phyloP scores from a whole-genome alignment of 2,113 vertebrate genomes.

The Cryptomyrus ogoouensis region DNA sequence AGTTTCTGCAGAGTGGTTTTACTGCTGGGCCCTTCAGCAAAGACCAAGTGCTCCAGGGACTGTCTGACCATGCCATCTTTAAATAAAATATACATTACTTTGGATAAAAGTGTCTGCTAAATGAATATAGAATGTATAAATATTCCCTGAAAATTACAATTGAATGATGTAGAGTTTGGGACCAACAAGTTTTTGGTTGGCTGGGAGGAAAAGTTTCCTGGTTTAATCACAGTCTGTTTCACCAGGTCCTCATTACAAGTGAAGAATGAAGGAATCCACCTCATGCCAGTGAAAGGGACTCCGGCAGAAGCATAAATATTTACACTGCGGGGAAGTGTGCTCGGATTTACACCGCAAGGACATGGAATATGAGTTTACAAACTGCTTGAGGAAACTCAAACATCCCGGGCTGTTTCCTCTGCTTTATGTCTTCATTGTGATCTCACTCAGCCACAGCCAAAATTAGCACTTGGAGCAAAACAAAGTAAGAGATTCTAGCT shows the following conservation, averaged over 20 bases:
- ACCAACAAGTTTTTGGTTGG: not conserved
- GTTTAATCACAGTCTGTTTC: not conserved
- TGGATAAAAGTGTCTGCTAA: not conserved
- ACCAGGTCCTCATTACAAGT: not conserved
- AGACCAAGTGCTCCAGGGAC: not conserved
- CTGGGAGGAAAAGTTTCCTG: not conserved
- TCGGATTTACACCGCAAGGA: not conserved
- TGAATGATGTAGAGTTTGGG: not conserved
- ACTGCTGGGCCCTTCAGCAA: not conserved
- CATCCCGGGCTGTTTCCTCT: not conserved
- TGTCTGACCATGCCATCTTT: not conserved
- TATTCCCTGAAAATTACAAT: not conserved
- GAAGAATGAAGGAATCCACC: not conserved
- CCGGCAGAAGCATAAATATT: not conserved
- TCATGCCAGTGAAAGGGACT: not conserved
- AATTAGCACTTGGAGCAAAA: not conserved
- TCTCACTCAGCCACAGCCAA: not conserved
- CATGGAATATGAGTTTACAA: conserved; percentile 1
- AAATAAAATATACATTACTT: not conserved
- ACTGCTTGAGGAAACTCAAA: not conserved
- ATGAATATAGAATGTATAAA: not conserved
- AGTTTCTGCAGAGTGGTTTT: not conserved
- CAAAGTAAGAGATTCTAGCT: not conserved
- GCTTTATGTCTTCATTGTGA: not conserved
- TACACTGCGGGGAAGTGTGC: not conserved